Conservation (phyloP, 2,888 invertebrate species). For the Drosophila prolongata region DNA sequence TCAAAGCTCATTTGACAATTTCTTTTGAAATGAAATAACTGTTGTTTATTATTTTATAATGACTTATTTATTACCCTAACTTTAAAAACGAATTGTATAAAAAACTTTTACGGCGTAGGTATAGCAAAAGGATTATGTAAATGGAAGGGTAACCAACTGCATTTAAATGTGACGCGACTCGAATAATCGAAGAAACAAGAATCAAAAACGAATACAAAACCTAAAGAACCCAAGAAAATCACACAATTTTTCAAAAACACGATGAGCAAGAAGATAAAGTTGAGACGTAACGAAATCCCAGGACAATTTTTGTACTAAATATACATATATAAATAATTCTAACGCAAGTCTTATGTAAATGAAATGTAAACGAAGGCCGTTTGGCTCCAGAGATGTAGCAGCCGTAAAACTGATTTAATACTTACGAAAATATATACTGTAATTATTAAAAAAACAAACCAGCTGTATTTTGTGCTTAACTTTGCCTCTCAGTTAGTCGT, state of each 20-base stretch:
- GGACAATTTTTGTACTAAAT: constrained; percentile 63
- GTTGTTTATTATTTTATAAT: constrained; percentile 78
- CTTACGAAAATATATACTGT: constrained; percentile 74
- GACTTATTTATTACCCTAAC: constrained; percentile 79
- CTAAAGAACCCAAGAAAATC: constrained; percentile 32
- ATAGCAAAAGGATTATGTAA: constrained; percentile 62
- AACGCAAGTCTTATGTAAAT: constrained; percentile 75
- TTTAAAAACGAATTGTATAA: constrained; percentile 73
- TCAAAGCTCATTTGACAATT: constrained; percentile 44
- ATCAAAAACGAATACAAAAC: constrained; percentile 36
- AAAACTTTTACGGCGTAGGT: constrained; percentile 74
- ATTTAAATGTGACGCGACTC: constrained; percentile 76
- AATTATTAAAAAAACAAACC: constrained; percentile 65
- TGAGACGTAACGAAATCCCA: constrained; percentile 45
- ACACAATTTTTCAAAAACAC: constrained; percentile 59
- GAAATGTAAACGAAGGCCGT: constrained; percentile 61
- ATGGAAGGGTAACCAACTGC: constrained; percentile 58
- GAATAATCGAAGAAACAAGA: constrained; percentile 49
- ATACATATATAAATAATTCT: constrained; percentile 46
- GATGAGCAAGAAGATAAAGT: constrained; percentile 21
- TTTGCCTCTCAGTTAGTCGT: constrained; percentile 63
- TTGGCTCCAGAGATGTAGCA: constrained; percentile 42
- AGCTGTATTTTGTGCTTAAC: constrained; percentile 28
- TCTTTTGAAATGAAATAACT: constrained; percentile 69
- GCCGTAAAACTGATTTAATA: constrained; percentile 66